phyloP scores from a whole-genome alignment of 2,888 invertebrate genomes.

The Lamellibrachia columna region DNA sequence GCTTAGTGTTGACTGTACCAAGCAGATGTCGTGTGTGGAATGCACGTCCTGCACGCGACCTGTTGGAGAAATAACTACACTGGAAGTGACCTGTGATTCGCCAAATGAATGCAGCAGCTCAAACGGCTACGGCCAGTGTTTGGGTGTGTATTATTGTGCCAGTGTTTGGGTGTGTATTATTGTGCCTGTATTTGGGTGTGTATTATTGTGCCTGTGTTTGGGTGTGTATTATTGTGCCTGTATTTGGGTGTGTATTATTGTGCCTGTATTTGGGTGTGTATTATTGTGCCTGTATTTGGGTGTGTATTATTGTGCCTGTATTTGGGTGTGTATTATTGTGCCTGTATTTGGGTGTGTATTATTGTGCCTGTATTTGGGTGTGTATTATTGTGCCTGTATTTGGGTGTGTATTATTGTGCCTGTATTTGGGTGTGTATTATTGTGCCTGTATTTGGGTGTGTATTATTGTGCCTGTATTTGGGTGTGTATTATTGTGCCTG shows the following conservation, averaged over 20 bases:
- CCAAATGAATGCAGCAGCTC: neutral
- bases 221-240: too few relatives aligned
- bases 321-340: too few relatives aligned
- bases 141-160: neutral
- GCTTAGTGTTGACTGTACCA: neutral
- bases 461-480: too few relatives aligned
- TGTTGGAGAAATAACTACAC: conserved; percentile 17
- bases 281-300: neutral
- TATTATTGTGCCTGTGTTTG: too few relatives aligned
- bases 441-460: neutral
- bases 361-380: too few relatives aligned
- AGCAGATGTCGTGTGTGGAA: neutral
- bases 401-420: neutral
- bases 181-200: too few relatives aligned
- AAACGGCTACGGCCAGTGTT: neutral
- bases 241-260: too few relatives aligned
- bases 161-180: too few relatives aligned
- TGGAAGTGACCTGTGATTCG: neutral
- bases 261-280: too few relatives aligned
- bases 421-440: neutral
- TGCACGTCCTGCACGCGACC: conserved; percentile 24
- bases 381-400: too few relatives aligned
- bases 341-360: too few relatives aligned
- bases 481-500: too few relatives aligned
- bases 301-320: neutral